phyloP scores from a whole-genome alignment of 2,797 vertebrate species.

The Tenualosa ilisha region DNA sequence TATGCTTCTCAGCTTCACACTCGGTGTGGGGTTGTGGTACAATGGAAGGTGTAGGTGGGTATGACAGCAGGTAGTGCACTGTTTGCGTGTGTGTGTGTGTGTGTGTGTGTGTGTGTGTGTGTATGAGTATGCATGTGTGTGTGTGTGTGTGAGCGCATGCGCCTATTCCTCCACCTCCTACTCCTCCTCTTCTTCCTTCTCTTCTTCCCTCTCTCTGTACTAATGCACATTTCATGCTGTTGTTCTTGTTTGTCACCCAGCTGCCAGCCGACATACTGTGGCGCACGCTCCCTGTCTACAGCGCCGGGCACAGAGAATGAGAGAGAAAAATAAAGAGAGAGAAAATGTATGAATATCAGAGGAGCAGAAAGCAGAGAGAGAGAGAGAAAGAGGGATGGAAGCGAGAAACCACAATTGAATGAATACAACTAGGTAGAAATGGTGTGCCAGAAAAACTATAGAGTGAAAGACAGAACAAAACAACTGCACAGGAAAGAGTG shows the following conservation, averaged over 20 bases:
- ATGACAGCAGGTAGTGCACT: background rate
- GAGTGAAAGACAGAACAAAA: background rate
- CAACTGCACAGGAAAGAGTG: background rate
- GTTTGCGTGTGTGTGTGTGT: constrained; percentile 9
- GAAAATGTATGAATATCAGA: background rate
- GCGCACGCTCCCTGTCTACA: background rate
- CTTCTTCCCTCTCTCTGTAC: background rate
- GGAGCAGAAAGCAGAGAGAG: background rate
- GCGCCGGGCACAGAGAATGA: background rate
- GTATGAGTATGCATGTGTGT: constrained; percentile 4
- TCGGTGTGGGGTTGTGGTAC: no score
- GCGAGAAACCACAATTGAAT: background rate
- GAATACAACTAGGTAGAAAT: background rate
- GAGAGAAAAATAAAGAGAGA: background rate
- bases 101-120: constrained; percentile 7
- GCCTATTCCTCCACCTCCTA: background rate
- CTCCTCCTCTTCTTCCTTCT: background rate
- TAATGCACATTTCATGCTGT: constrained; percentile 19
- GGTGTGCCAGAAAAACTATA: background rate
- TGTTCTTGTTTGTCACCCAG: constrained; percentile 5
- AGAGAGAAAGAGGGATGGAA: background rate
- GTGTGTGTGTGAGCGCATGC: background rate
- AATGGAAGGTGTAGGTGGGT: background rate
- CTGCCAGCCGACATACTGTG: background rate
- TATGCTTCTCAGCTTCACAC: no score